Evolutionary conservation across 37 sponge, comb jelly and placozoan genomes (phyloP).

Genomic region (Trichoplax adhaerens): DNA sequence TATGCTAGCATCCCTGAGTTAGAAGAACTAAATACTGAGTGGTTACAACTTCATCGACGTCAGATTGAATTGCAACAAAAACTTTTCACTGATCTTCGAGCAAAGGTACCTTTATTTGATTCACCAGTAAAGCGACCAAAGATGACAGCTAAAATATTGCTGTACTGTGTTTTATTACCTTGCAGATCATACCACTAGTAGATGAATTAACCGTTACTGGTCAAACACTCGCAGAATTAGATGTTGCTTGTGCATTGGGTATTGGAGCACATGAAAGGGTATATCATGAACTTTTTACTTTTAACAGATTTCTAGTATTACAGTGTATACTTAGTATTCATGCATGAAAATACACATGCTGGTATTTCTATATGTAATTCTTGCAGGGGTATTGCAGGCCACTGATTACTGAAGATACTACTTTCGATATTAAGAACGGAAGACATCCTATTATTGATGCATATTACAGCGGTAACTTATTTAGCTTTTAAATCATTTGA

Average conservation of each 20-base stretch:
- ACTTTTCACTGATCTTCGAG: slow-evolving; percentile 34
- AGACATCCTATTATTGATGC: slow-evolving; percentile 53
- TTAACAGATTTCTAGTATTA: no score
- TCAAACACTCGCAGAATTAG: slow-evolving; percentile 32
- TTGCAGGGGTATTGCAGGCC: slow-evolving; percentile 40
- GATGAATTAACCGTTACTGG: slow-evolving; percentile 25
- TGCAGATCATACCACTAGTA: slow-evolving; percentile 30
- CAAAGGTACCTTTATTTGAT: slow-evolving; percentile 11
- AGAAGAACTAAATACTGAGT: slow-evolving; percentile 38
- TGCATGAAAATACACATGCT: not conserved
- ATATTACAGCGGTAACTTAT: slow-evolving; percentile 16
- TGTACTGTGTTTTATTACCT: not conserved
- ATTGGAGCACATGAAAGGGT: slow-evolving; percentile 38
- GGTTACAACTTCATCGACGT: slow-evolving; percentile 11
- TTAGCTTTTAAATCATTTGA: not conserved
- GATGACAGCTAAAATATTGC: not conserved
- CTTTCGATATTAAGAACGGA: slow-evolving; percentile 34
- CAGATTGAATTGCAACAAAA: slow-evolving; percentile 11
- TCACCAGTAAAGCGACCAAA: no score
- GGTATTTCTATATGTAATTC: not conserved
- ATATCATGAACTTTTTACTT: not conserved
- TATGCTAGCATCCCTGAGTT: slow-evolving; percentile 24
- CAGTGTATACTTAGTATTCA: no score
- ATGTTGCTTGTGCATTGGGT: slow-evolving; percentile 36
- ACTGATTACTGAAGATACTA: slow-evolving; percentile 9